phyloP scores from a whole-genome alignment of 2,797 vertebrate genomes.

The Aulostomus chinensis region DNA sequence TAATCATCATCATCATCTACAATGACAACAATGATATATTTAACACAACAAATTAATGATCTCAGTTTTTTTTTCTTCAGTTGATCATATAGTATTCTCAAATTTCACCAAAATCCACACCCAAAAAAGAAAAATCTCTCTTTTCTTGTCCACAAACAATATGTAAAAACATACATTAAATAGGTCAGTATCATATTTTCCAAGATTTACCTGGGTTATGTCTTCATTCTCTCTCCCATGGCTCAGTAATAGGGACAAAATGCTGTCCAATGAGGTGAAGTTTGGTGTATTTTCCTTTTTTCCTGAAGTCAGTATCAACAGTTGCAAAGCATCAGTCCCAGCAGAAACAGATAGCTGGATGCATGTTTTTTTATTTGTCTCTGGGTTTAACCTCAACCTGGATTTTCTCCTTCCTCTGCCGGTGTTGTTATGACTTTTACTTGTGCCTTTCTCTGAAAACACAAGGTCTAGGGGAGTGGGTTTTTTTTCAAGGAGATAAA shows the following conservation, averaged over 20 bases:
- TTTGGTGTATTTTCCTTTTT: constrained; percentile 17
- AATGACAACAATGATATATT: no score
- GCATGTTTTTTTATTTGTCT: constrained; percentile 18
- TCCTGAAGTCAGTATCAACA: constrained; percentile 12
- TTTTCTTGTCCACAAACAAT: no score
- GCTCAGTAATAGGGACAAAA: constrained; percentile 44
- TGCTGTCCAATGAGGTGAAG: constrained; percentile 53
- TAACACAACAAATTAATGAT: no score
- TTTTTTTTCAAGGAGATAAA: constrained; percentile 43
- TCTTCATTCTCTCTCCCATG: constrained; percentile 64
- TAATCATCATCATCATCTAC: no score
- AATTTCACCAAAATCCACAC: no score
- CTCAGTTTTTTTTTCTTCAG: no score
- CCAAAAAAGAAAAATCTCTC: no score
- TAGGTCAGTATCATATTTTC: no score
- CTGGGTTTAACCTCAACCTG: constrained; percentile 32
- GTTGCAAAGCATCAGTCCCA: constrained; percentile 10
- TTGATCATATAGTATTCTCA: no score
- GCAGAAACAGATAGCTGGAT: constrained; percentile 4
- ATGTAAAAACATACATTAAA: no score
- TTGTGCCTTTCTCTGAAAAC: constrained; percentile 49
- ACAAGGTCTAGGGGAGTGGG: constrained; percentile 18
- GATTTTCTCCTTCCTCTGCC: constrained; percentile 15
- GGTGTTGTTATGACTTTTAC: constrained; percentile 55
- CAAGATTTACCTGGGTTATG: constrained; percentile 72